Base-by-base conservation (phyloP, 2,797 vertebrate species). In the Sylvilagus floridanus region DNA sequence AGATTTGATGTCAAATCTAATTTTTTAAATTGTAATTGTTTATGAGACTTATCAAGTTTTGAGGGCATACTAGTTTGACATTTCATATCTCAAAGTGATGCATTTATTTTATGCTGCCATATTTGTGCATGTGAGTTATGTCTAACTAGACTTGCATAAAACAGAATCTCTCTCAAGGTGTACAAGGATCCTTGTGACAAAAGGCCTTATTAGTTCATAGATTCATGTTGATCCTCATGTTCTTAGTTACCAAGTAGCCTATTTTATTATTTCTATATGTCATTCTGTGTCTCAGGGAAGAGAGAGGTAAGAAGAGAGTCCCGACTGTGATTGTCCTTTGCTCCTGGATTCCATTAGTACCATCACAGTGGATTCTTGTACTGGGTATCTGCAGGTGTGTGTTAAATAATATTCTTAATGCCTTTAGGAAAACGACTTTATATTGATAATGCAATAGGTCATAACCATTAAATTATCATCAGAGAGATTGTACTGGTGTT, bases 1-100 rank as follows among this genome's bases (percentile, higher is more conserved):
- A 73, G 65, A 88, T 77, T 24, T 52, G 63, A 54, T 63, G 71
- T n/a, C 57, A 85, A 72, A 75, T 84, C 42, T 47, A 47, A 47
- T 82, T 91, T 95, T 65, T 37, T 69, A 94, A 89, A 17, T 82
- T 24, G 81, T 95, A 57, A 84, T 81, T 82, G 71, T 42, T 42
- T 86, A 91, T 82, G 63, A 85, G 72, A 37, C 37, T 79, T 57
- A 71, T 57, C 63, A 52, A 85, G 35, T 16, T 87, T 50, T 87
- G 65, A 37, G 21, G 65, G 28, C n/a, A 71, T 6, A 35, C 71
- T 50, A n/a, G 5, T 12, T 16, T 54, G 13, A 28, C 76, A 32
- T 81, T 28, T 81, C 73, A 7, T 76, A 71, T 50, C 57, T 95
- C 66, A 24, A 3, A 37, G 60, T 30, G 35, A 50, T 82, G 32